Evolutionary conservation across 2,888 invertebrate genomes (phyloP).

Genomic region (Mythimna ferrago): DNA sequence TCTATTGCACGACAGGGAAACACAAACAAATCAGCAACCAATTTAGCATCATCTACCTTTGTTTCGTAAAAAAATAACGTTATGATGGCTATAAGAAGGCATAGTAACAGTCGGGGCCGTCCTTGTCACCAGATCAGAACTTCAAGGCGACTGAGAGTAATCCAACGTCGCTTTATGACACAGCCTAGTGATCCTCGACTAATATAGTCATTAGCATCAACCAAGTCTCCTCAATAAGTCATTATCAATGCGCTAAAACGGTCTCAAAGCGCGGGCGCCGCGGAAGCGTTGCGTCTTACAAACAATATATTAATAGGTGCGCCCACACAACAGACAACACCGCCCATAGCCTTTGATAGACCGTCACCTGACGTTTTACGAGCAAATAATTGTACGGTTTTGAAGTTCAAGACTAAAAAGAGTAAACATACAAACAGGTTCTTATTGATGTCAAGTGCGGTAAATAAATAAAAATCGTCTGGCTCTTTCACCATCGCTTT

Average conservation of each 20-base stretch:
- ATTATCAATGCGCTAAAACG: slow-evolving; percentile 62
- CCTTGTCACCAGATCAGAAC: slow-evolving; percentile 51
- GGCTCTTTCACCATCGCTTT: slow-evolving; percentile 55
- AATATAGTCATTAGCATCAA: slow-evolving; percentile 65
- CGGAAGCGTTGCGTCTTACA: slow-evolving; percentile 66
- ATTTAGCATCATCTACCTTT: not conserved
- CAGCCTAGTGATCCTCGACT: slow-evolving; percentile 48
- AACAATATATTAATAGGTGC: slow-evolving; percentile 72
- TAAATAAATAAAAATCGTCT: slow-evolving; percentile 49
- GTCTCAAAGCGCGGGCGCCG: slow-evolving; percentile 72
- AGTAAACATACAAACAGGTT: slow-evolving; percentile 49
- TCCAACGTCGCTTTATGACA: slow-evolving; percentile 48
- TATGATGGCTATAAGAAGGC: slow-evolving; percentile 26
- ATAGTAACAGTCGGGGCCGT: slow-evolving; percentile 35
- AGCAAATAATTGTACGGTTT: slow-evolving; percentile 62
- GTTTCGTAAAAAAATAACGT: slow-evolving; percentile 9
- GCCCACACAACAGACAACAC: slow-evolving; percentile 77
- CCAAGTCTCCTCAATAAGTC: slow-evolving; percentile 54
- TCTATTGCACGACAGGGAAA: slow-evolving; percentile 7
- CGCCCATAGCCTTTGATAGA: slow-evolving; percentile 71
- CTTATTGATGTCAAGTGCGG: slow-evolving; percentile 59
- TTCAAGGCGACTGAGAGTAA: slow-evolving; percentile 55
- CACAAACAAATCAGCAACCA: not conserved
- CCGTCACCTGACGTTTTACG: slow-evolving; percentile 62
- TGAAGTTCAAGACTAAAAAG: slow-evolving; percentile 63